phyloP scores from a whole-genome alignment of 2,888 invertebrate species.

The Cryptocheilus praepositus region DNA sequence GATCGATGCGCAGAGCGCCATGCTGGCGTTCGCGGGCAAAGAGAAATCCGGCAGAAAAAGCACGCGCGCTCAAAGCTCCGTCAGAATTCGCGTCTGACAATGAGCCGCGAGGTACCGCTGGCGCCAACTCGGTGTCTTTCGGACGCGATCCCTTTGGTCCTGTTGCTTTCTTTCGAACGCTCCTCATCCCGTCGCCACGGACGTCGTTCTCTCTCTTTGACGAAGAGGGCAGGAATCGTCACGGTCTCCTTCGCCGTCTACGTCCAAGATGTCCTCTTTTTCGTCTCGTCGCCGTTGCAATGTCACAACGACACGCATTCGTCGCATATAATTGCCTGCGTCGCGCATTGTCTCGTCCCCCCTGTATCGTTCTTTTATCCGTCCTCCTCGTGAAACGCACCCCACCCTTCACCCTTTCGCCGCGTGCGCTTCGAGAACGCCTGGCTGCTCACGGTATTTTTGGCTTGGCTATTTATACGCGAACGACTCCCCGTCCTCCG shows the following conservation, averaged over 20 bases:
- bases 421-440: constrained; percentile 46
- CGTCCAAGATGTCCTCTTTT: constrained; percentile 15
- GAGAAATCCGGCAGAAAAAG: too few relatives aligned
- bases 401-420: neutral
- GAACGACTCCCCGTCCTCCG: constrained; percentile 38
- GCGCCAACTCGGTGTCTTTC: constrained; percentile 50
- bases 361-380: neutral
- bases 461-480: constrained; percentile 64
- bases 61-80: constrained; percentile 34
- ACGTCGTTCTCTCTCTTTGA: constrained; percentile 3
- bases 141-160: constrained; percentile 15
- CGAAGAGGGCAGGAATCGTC: neutral
- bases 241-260: constrained; percentile 9
- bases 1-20: too few relatives aligned
- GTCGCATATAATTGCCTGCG: constrained; percentile 64
- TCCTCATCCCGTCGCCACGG: constrained; percentile 31
- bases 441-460: constrained; percentile 59
- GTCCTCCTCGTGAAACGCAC: too few relatives aligned
- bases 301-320: constrained; percentile 62
- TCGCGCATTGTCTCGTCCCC: constrained; percentile 55
- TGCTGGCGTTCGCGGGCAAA: too few relatives aligned
- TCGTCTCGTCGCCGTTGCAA: constrained; percentile 29
- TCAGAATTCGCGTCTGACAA: constrained; percentile 44
- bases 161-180: constrained; percentile 11
- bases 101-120: constrained; percentile 51